Evolutionary conservation across 2,888 invertebrate genomes (phyloP), one percentile per base, ranked within the genome.

Genomic region (Eurytoma adleriae): DNA sequence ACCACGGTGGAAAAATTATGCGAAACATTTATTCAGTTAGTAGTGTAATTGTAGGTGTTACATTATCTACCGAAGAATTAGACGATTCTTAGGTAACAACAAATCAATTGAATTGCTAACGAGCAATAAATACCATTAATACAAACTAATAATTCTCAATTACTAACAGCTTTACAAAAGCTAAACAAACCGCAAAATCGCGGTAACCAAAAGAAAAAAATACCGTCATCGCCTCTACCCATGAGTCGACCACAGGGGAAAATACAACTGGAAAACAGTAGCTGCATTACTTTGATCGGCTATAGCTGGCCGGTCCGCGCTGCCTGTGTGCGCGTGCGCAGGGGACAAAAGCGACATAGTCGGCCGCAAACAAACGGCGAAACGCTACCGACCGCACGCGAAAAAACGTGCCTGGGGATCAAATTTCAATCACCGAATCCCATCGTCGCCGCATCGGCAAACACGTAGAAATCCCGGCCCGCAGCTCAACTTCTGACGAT

Each of bases 401-500:
- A 64, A 64, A 64, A 77, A 64, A 52, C 14, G 27, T 5, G 14
- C 66, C 59, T 54, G 54, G 20, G 54, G 56, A 73, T 79, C 68
- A 73, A 73, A 73, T 74, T 74, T 79, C 74, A 79, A 74, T 79
- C 74, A 57, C 56, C 74, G 56, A 69, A 54, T 54, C n/a, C 54
- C 54, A 3, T 54, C 54, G 54, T 16, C n/a, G 14, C 54, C 54
- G 13, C 54, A n/a, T 54, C 54, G 54, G n/a, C 54, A 54, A 54
- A 54, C 54, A 54, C 7, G 54, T 54, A 0, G 30, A 40, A 64
- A 64, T 64, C 62, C 30, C 16, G 30, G 13, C 40, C 40, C 64
- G 40, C 14, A n/a, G 14, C 13, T 20, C 61, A 61, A 61, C 13
- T 61, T 20, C 24, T 14, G 20, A 5, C 13, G 61, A 20, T 24